Evolutionary conservation across 2,888 invertebrate species (phyloP), one percentile per base, ranked within the genome.

Genomic region (Idaea straminata): DNA sequence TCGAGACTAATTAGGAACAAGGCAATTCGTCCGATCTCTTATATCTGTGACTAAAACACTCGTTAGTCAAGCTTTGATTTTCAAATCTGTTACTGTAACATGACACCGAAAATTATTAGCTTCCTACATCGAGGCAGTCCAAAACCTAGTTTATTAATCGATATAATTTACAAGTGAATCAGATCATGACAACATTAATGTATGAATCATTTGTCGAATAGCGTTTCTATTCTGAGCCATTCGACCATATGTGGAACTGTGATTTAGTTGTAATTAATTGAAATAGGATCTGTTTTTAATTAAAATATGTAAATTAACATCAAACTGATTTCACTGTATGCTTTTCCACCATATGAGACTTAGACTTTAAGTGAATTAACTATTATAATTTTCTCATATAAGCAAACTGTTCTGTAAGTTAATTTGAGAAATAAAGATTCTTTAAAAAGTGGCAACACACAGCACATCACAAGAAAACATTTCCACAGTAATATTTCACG

Each of bases 131-230:
- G 47, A 47, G 47, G 7, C 47, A 10, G 47, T 47, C 13, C 7
- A 47, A 47, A 47, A 47, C 47, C 47, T 47, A 47, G 47, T 7
- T 47, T 47, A 47, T 47, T 47, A 47, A 47, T 47, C 47, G 47
- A 47, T 25, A 25, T 25, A 25, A 25, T 25, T 25, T 25, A 25
- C 47, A 47, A 10, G 61, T 66, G 66, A 65, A 69, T 65, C 69
- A 66, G 69, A 64, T 59, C 64, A 61, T 61, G 61, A 66, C 65
- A 65, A 59, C 38, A 59, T 59, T 61, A 64, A 38, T 4, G 15
- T 15, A 61, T 65, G 69, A 66, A 35, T 66, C 64, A 66, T 63
- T 61, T 5, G 59, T 34, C 47, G 47, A 47, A 47, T 47, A 47
- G 47, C 47, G 47, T 47, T 13, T 47, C 47, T 47, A 47, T 47